Percentiles rank a stretch among this genome's conserved stretches.
These are phyloP conservation scores for Tetrapedia diversipes DNA, from an alignment of 2,888 invertebrate genomes.

Conservation along the genomic window DNA sequence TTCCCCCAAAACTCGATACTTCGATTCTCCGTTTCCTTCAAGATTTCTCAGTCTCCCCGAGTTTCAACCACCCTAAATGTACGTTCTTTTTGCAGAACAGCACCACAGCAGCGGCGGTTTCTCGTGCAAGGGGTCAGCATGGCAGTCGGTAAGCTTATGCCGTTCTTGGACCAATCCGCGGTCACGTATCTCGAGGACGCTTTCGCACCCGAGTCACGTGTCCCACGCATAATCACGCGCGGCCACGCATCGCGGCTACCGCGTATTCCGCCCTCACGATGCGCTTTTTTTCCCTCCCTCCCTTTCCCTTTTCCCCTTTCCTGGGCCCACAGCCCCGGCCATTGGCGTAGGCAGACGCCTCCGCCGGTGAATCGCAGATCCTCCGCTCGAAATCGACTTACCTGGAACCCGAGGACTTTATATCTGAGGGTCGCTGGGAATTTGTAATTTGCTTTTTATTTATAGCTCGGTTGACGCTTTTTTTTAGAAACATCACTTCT, in stretches of 20 bases:
- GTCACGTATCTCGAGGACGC: conserved; percentile 49
- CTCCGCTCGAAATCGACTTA: conserved; percentile 22
- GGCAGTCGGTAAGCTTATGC: conserved; percentile 74
- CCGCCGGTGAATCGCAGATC: conserved; percentile 4
- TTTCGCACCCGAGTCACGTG: conserved; percentile 70
- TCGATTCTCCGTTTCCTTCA: no score
- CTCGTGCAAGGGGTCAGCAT: conserved; percentile 64
- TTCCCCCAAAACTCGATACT: background rate
- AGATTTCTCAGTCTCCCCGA: background rate
- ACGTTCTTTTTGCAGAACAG: conserved; percentile 51
- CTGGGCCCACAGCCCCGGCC: no score
- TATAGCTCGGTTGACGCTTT: background rate
- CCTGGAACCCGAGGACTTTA: conserved; percentile 21
- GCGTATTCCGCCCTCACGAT: conserved; percentile 59
- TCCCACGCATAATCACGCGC: conserved; percentile 73
- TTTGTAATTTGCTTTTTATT: background rate
- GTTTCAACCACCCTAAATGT: background rate
- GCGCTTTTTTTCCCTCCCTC: conserved; percentile 15
- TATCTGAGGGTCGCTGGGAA: conserved; percentile 4
- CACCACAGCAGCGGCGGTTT: conserved; percentile 40
- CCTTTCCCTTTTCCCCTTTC: conserved; percentile 41
- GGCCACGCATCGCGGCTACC: conserved; percentile 63
- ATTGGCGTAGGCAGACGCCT: conserved; percentile 8
- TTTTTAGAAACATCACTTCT: no score
- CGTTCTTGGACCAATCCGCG: conserved; percentile 52